phyloP scores from a whole-genome alignment of 2,888 invertebrate genomes.

The Callosobruchus maculatus region DNA sequence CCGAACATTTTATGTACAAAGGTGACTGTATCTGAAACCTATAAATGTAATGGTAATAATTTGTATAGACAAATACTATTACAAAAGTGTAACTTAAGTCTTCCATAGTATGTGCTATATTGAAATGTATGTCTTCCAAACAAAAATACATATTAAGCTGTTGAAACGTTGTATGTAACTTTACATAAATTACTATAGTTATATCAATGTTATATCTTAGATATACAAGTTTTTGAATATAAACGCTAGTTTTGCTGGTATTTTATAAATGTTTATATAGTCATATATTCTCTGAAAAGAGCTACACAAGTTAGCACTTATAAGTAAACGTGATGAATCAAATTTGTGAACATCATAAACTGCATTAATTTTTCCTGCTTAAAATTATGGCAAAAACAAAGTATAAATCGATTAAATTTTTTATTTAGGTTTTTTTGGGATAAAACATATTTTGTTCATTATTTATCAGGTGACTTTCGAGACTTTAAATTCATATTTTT shows the following conservation, averaged over 20 bases:
- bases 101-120: constrained; percentile 5
- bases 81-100: constrained; percentile 3
- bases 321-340: too few relatives aligned
- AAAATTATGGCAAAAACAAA: too few relatives aligned
- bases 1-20: neutral
- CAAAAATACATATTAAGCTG: neutral
- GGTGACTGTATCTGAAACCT: neutral
- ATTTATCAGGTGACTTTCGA: too few relatives aligned
- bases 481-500: too few relatives aligned
- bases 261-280: neutral
- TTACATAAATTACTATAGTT: neutral
- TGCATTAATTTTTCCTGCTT: too few relatives aligned
- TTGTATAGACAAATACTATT: neutral
- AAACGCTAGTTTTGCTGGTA: neutral
- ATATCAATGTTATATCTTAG: neutral
- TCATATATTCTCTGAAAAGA: neutral
- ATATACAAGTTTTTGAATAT: neutral
- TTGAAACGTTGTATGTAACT: neutral
- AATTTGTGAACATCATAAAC: too few relatives aligned
- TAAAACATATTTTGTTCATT: too few relatives aligned
- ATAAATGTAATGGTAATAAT: neutral
- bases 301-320: too few relatives aligned
- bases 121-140: constrained; percentile 8
- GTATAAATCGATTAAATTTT: too few relatives aligned
- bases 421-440: too few relatives aligned